Base-by-base conservation (phyloP, 2,888 invertebrate species). In the Dryomyza anilis region DNA sequence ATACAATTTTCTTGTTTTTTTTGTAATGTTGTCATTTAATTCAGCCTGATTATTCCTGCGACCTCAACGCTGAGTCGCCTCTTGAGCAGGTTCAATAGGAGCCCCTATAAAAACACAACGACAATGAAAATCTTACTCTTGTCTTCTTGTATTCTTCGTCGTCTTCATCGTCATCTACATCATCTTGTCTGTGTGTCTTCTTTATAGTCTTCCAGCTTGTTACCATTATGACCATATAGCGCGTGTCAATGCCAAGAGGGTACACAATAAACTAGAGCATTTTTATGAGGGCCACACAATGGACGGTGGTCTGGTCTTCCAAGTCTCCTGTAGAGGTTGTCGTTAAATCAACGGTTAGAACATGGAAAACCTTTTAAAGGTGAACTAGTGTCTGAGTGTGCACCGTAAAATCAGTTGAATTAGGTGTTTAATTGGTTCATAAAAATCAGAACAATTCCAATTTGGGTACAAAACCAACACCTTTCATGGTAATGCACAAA, bases 211-310 rank as follows among this genome's bases (percentile, higher is more conserved):
- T 43, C 16, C 33, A 16, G 1, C 43, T 43, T 43, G 43, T 43
- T 43, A 43, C 43, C 8, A 43, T 16, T 50, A 25, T 50, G 27
- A 25, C 39, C n/a, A n/a, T 21, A 25, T 21, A 48, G 25, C 25
- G 50, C 50, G 50, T n/a, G n/a, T 50, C 27, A 50, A 21, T 27
- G 25, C 12, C 23, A n/a, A 25, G 12, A 21, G 7, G n/a, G 25
- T 27, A 25, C n/a, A 2, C 50, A 50, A 50, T 50, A 50, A 50
- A 50, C 23, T 50, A 50, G 50, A 50, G 50, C 27, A 50, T 25
- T 50, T 50, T 50, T 50, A 50, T 25, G 50, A 50, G 21, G 50
- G 50, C 50, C 50, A 50, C 50, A 45, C 45, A n/a, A 39, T n/a
- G n/a, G 39, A 39, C 7, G 39, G 12, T 39, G 39, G 39, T 39